These are phyloP conservation scores for Pterocles orientalis DNA, from an alignment of 2,113 vertebrate species.

Conservation along the genomic window DNA sequence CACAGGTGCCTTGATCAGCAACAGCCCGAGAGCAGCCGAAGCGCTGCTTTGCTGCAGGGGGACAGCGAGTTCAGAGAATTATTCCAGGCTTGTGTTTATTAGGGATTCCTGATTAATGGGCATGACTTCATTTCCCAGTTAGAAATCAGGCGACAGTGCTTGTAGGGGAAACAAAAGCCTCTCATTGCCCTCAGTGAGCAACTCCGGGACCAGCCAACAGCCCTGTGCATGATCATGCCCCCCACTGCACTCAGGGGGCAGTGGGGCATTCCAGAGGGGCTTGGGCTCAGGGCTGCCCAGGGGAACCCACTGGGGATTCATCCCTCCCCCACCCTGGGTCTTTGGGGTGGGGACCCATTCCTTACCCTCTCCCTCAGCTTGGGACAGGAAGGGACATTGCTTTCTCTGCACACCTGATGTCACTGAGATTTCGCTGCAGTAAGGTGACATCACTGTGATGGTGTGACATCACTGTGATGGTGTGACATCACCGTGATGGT, in stretches of 20 bases:
- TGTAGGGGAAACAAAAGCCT: neutral
- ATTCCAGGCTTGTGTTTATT: neutral
- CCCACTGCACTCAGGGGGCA: neutral
- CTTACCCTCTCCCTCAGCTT: neutral
- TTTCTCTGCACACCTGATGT: neutral
- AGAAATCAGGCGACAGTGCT: neutral
- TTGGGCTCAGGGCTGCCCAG: neutral
- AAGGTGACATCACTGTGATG: neutral
- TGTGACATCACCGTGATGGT: neutral
- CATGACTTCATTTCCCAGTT: neutral
- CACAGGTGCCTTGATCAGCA: neutral
- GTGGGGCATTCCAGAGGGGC: neutral
- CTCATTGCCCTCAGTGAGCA: neutral
- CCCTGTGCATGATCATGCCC: accelerated
- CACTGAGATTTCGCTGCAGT: neutral
- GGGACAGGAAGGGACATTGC: neutral
- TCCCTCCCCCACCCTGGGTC: neutral
- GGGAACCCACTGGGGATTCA: neutral
- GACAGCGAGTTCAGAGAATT: neutral
- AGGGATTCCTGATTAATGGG: neutral
- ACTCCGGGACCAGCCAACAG: neutral
- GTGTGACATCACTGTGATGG: neutral
- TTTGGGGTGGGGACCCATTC: neutral
- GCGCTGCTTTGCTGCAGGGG: accelerated
- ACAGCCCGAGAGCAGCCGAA: neutral